phyloP scores from a whole-genome alignment of 2,113 vertebrate species.

The Heloderma charlesbogerti region DNA sequence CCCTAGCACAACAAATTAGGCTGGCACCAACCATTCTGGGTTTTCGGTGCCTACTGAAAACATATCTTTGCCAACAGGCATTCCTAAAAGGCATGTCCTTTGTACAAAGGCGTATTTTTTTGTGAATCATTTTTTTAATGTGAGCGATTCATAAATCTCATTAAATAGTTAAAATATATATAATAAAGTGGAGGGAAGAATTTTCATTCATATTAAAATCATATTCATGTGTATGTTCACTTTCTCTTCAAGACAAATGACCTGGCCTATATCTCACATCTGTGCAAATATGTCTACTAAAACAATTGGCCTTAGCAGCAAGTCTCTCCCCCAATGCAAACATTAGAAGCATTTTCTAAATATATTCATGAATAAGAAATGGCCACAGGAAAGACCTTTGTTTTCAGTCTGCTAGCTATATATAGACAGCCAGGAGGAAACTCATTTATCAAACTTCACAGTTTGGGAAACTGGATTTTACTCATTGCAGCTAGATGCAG shows the following conservation, averaged over 20 bases:
- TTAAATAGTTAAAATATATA: no score
- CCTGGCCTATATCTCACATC: neutral
- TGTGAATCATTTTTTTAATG: no score
- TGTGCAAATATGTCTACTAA: neutral
- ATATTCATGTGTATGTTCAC: neutral
- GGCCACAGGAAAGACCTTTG: neutral
- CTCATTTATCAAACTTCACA: neutral
- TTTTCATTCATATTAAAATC: neutral
- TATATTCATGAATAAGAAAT: neutral
- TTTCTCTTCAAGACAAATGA: neutral
- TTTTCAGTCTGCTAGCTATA: conserved; percentile 4
- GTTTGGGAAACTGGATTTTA: neutral
- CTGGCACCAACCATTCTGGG: no score
- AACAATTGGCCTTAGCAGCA: neutral
- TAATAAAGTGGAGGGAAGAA: neutral
- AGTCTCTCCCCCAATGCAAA: accelerated
- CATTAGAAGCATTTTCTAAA: neutral
- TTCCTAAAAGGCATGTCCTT: no score
- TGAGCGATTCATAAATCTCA: no score
- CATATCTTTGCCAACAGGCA: no score
- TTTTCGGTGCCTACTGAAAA: no score
- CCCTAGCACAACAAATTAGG: no score
- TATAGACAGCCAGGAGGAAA: conserved; percentile 22
- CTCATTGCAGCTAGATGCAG: neutral
- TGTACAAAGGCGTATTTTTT: no score